Conservation (phyloP, 2,888 invertebrate species). For the Lamellibrachia columna region DNA sequence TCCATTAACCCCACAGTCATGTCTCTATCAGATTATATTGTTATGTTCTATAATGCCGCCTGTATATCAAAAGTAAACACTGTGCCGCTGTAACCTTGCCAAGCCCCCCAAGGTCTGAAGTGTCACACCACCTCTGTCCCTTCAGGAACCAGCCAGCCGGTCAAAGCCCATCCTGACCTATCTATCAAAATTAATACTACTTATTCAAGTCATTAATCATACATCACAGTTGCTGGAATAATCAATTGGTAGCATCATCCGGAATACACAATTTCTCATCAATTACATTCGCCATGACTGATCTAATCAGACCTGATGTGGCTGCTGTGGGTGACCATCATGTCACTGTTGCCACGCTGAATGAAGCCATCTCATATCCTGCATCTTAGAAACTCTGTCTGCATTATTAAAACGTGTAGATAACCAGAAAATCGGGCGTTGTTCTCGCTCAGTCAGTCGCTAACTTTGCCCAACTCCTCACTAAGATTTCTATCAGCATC, state of each 20-base stretch:
- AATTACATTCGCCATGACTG: constrained; percentile 16
- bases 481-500: constrained; percentile 2
- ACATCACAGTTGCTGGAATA: constrained; percentile 29
- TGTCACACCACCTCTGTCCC: background rate
- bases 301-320: background rate
- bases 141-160: background rate
- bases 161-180: constrained; percentile 23
- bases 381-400: background rate
- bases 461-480: background rate
- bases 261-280: constrained; percentile 12
- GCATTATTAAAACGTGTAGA: constrained; percentile 16
- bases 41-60: constrained; percentile 5
- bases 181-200: constrained; percentile 26
- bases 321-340: background rate
- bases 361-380: background rate
- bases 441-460: background rate
- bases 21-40: constrained; percentile 10
- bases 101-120: background rate
- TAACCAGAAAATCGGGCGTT: constrained; percentile 2
- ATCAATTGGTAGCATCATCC: constrained; percentile 26
- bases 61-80: background rate
- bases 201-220: constrained; percentile 30
- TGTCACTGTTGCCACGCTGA: constrained; percentile 8
- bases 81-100: background rate
- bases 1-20: constrained; percentile 3